Evolutionary conservation across 2,113 vertebrate species (phyloP).

Genomic region (Steatornis caripensis): DNA sequence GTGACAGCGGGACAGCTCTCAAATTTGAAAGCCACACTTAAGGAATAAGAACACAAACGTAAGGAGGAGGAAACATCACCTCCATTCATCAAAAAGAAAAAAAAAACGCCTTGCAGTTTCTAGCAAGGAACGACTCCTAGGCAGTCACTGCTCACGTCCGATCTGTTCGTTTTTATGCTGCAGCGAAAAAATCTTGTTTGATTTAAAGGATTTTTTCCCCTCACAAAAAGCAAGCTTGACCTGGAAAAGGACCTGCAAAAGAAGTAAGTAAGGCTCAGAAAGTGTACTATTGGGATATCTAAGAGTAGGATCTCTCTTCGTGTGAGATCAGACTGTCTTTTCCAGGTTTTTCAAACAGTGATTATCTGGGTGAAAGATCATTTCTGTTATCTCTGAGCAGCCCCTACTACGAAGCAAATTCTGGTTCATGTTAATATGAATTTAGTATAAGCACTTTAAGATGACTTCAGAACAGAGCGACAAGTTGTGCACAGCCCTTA

Average conservation of each 20-base stretch:
- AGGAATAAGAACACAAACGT: neutral
- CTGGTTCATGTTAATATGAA: neutral
- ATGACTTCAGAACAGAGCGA: neutral
- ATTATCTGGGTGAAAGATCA: slow-evolving; percentile 24
- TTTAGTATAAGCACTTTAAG: neutral
- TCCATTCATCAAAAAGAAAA: neutral
- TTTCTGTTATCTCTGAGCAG: neutral
- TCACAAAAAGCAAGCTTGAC: neutral
- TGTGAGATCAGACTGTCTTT: neutral
- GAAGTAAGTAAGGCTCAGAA: neutral
- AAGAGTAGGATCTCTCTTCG: neutral
- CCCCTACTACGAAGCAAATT: neutral
- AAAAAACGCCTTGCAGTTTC: neutral
- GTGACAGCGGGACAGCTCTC: neutral
- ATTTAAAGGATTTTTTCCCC: neutral
- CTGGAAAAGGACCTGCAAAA: neutral
- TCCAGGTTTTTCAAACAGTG: neutral
- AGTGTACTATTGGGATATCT: neutral
- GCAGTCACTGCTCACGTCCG: neutral
- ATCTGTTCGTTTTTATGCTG: neutral
- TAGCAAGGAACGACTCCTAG: neutral
- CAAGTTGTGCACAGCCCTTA: neutral
- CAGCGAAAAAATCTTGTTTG: neutral
- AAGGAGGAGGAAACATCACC: neutral
- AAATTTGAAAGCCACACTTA: neutral